Conservation (phyloP, 2,797 vertebrate genomes). For the Pitangus sulphuratus region DNA sequence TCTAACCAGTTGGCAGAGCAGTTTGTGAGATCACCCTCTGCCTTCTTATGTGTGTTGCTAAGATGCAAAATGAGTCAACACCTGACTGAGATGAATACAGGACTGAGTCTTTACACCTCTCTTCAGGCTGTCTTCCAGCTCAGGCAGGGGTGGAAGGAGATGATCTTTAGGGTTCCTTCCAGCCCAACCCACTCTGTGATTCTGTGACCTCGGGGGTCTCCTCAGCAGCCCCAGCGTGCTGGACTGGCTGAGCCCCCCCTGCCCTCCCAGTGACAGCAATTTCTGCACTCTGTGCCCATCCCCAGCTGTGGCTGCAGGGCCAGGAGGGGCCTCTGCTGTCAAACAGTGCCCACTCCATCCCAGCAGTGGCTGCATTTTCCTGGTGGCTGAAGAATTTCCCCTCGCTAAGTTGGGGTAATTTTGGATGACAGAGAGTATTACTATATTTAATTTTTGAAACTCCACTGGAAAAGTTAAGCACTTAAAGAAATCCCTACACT, state of each 20-base stretch:
- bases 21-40: neutral
- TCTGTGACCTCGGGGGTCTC: rapidly evolving
- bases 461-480: constrained; percentile 76
- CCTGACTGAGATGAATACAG: neutral
- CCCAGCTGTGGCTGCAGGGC: neutral
- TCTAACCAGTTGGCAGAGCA: neutral
- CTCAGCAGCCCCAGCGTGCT: neutral
- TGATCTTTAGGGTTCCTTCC: neutral
- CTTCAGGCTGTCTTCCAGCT: neutral
- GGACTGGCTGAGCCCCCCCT: neutral
- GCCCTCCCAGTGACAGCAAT: neutral
- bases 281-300: neutral
- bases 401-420: neutral
- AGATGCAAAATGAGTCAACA: neutral
- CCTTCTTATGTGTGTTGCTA: neutral
- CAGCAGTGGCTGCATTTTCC: neutral
- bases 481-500: constrained; percentile 61
- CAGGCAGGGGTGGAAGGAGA: neutral
- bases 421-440: constrained; percentile 41
- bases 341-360: neutral
- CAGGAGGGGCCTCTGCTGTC: neutral
- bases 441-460: constrained; percentile 68
- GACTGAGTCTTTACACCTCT: neutral
- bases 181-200: neutral
- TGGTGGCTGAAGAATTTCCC: neutral